Base-by-base conservation (phyloP, 2,888 invertebrate species). In the Conomelus anceps region DNA sequence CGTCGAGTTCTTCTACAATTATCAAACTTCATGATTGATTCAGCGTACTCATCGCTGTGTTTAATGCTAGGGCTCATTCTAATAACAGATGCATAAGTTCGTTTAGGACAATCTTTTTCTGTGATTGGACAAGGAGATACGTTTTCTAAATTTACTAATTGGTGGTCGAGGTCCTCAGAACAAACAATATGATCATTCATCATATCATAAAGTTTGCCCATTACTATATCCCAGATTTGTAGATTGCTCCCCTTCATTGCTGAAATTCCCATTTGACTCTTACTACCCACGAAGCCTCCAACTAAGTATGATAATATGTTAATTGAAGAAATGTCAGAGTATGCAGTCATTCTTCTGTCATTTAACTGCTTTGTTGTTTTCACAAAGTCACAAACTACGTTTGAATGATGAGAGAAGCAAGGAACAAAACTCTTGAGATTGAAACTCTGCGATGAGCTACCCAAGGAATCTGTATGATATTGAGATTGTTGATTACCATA, bases 281-380 rank as follows among this genome's bases (percentile, higher is more conserved):
- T 90, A 63, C 90, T 90, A 0, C 90, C 91, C 0, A 91, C 91
- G 88, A 91, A 91, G 7, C 91, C 91, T 22, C 91, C 91, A 4
- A 91, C 91, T 1, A 91, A 87, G 29, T 89, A 89, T 3, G 90
- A 90, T 22, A 87, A 41, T n/a, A 86, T 86, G 29, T 86, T 86
- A 22, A 86, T 86, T 1, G 26, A 0, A 22, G 86, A 86, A 86
- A 86, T 26, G 0, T 86, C 26, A n/a, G 86, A 86, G 29, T 86
- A 86, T 3, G 86, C 7, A 20, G 24, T 24, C 23, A 86, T 26
- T n/a, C 29, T 86, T 24, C 22, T 86, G 13, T 26, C 22, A 24
- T 86, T 86, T 63, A 13, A 63, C 63, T 63, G 86, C 24, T 24
- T 22, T n/a, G 29, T 3, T 26, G 23, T 11, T 24, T 86, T 86